Base-by-base conservation (phyloP, 2,113 vertebrate genomes). In the Scomber japonicus region DNA sequence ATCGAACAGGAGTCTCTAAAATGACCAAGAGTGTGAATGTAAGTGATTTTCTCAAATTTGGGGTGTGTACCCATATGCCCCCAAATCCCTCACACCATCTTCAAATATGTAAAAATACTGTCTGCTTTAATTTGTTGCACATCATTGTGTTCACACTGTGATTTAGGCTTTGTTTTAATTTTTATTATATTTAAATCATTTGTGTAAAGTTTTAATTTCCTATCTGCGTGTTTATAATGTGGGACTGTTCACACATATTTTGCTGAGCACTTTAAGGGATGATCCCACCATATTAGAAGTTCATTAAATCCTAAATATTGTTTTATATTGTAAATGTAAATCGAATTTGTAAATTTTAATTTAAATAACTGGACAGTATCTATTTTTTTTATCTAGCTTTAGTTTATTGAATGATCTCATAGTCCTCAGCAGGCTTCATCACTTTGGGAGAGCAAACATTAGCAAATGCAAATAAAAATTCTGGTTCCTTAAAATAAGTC, bases 131-230 rank as follows among this genome's bases (percentile, higher is more conserved):
- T 57, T 31, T 21, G 35, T 49, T 60, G 19, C 14, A 60, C 48
- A 60, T 61, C 14, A 31, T 19, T 68, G 17, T 49, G 27, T 54
- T 27, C 19, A 71, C 15, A 10, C 11, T 31, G 44, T 63, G 14
- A 48, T 50, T 2, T 15, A 40, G 56, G 8, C n/a, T 14, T 14
- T 10, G n/a, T 70, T 31, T 21, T n/a, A 67, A 9, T 21, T n/a
- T 76, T 53, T 61, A 72, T 55, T 40, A 71, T 59, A 71, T 62
- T 72, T 9, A 12, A 55, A 46, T 56, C 16, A 68, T 76, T 62
- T 30, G 60, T 46, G 64, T 27, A 30, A 4, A 60, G 3, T 31
- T 62, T 63, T 71, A 11, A 75, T 68, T 82, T 62, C 9, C 24
- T 21, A 59, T 68, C 21, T 24, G 13, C 30, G 27, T 9, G 11